These are phyloP conservation scores for Stomatorhinus ivindoensis DNA, from an alignment of 2,113 vertebrate genomes.

Conservation along the genomic window DNA sequence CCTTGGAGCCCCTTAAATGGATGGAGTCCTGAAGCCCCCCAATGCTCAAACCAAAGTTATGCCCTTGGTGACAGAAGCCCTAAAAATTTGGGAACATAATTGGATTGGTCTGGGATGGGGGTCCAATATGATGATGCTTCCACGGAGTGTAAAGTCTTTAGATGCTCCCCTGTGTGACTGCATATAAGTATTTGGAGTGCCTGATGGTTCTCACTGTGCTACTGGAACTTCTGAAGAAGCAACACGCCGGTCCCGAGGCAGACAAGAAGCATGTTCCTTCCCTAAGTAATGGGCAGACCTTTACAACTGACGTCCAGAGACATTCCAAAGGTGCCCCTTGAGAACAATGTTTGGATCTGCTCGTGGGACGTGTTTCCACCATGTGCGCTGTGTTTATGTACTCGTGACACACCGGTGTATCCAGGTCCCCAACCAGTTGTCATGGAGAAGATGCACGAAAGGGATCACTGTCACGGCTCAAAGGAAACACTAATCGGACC, in stretches of 20 bases:
- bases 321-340: neutral
- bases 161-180: neutral
- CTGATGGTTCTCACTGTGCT: neutral
- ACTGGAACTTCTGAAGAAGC: neutral
- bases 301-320: neutral
- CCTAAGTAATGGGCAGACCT: neutral
- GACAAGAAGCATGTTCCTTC: neutral
- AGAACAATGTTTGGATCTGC: neutral
- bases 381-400: neutral
- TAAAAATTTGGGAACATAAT: neutral
- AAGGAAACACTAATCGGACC: neutral
- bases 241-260: neutral
- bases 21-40: neutral
- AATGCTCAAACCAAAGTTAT: neutral
- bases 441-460: neutral
- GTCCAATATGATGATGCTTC: neutral
- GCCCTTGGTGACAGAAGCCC: neutral
- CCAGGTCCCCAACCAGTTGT: neutral
- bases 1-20: neutral
- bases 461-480: neutral
- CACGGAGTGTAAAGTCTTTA: neutral
- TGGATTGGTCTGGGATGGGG: neutral
- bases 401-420: neutral
- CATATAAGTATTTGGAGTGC: neutral
- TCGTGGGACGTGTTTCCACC: neutral